These are phyloP conservation scores for Hirtodrosophila histrioides DNA, from an alignment of 2,888 invertebrate species.

Conservation along the genomic window DNA sequence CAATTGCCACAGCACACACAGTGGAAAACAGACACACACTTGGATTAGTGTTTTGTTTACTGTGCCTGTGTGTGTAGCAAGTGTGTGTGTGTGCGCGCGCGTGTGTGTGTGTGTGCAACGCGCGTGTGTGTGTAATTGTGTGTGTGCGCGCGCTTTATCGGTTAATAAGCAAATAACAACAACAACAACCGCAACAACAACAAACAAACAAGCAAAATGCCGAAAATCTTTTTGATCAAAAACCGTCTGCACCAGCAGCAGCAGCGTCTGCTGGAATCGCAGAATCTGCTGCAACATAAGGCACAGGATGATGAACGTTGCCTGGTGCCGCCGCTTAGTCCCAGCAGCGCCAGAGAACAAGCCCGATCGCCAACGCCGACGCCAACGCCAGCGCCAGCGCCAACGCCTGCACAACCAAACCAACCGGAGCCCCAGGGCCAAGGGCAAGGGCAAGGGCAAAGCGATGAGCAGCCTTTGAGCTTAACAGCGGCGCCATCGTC, in stretches of 20 bases:
- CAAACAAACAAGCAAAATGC: constrained; percentile 86
- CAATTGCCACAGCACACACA: constrained; percentile 42
- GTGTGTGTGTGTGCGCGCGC: constrained; percentile 2
- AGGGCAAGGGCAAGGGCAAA: neutral
- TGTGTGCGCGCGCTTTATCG: constrained; percentile 9
- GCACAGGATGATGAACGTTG: constrained; percentile 86
- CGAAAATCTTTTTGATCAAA: constrained; percentile 96
- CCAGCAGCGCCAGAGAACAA: constrained; percentile 66
- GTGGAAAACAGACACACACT: constrained; percentile 74
- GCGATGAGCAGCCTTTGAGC: constrained; percentile 60
- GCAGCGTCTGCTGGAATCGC: constrained; percentile 91
- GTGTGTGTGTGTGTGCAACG: constrained; percentile 2
- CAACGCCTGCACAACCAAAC: constrained; percentile 31
- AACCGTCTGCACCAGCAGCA: constrained; percentile 96
- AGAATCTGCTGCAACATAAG: constrained; percentile 91
- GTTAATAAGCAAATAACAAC: constrained; percentile 20
- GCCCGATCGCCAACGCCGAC: constrained; percentile 25
- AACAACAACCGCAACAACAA: constrained; percentile 15
- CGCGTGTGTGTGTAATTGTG: constrained; percentile 27
- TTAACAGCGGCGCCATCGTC: constrained; percentile 39
- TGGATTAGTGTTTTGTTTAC: constrained; percentile 82
- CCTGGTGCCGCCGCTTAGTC: constrained; percentile 87
- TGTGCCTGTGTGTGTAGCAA: constrained; percentile 41
- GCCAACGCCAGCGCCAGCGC: constrained; percentile 35
- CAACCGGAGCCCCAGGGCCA: constrained; percentile 72